These are phyloP conservation scores for Candoia aspera DNA, from an alignment of 2,113 vertebrate genomes.

Conservation along the genomic window DNA sequence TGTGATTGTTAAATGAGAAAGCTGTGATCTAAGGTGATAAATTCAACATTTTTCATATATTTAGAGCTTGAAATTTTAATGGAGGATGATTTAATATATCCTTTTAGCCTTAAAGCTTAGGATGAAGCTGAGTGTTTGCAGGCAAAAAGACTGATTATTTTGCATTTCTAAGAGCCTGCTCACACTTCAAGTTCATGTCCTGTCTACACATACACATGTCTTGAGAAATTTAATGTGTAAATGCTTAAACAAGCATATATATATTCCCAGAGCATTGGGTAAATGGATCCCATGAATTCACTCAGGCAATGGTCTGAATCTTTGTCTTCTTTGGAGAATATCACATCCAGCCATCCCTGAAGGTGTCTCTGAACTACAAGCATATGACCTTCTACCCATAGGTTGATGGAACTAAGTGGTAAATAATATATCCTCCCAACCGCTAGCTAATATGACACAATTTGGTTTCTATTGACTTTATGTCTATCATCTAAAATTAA, in stretches of 20 bases:
- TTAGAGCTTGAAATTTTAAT: slow-evolving; percentile 3
- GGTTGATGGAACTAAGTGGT: background rate
- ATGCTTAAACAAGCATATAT: background rate
- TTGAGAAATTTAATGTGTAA: background rate
- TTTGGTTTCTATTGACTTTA: background rate
- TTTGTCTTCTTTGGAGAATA: background rate
- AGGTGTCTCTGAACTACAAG: background rate
- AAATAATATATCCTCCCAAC: background rate
- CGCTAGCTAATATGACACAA: background rate
- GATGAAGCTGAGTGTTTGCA: background rate
- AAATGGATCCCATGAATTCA: background rate
- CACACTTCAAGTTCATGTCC: background rate
- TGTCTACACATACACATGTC: background rate
- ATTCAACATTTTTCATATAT: background rate
- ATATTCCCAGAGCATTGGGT: background rate
- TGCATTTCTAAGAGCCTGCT: background rate
- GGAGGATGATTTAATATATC: background rate
- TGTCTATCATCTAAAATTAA: background rate
- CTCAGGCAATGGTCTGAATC: background rate
- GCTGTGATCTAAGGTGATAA: background rate
- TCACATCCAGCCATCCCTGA: background rate
- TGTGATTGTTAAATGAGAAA: background rate
- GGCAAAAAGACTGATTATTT: background rate
- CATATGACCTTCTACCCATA: background rate
- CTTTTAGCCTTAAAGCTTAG: slow-evolving; percentile 1